These are phyloP conservation scores for Tichodroma muraria DNA, from an alignment of 2,113 vertebrate species.

Conservation along the genomic window DNA sequence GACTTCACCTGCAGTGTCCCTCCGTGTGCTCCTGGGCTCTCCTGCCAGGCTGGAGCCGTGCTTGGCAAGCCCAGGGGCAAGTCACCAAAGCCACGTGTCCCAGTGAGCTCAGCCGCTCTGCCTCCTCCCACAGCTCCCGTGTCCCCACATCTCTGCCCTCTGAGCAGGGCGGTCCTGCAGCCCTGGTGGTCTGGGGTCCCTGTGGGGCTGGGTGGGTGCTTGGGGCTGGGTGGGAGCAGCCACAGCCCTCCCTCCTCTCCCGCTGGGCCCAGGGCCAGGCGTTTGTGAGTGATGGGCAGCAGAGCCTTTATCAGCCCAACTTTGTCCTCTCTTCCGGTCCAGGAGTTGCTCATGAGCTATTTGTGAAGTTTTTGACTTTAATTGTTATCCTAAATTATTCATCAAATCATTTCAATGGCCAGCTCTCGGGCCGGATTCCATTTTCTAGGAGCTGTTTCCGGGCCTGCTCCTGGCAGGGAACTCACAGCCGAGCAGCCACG, in stretches of 20 bases:
- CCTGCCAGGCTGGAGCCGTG: background rate
- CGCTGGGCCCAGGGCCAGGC: background rate
- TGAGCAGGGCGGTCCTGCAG: background rate
- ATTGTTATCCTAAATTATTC: conserved; percentile 64
- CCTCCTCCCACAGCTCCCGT: background rate
- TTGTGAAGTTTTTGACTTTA: conserved; percentile 52
- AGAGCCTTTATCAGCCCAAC: conserved; percentile 42
- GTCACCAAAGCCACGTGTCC: background rate
- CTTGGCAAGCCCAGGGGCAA: background rate
- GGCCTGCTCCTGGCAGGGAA: background rate
- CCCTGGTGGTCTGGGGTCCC: background rate
- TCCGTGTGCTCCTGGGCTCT: accelerated
- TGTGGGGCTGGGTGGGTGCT: background rate
- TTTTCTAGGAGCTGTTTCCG: conserved; percentile 37
- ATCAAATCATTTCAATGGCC: conserved; percentile 51
- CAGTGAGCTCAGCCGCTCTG: background rate
- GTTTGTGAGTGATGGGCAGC: conserved; percentile 10
- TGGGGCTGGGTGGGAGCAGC: background rate
- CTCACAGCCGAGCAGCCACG: background rate
- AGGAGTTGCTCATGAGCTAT: conserved; percentile 54
- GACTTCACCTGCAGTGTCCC: accelerated
- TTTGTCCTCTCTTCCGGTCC: conserved; percentile 41
- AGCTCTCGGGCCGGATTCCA: conserved; percentile 8
- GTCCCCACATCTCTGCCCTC: background rate
- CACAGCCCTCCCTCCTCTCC: background rate